A percentile compares a stretch with the other conserved stretches of the same genome.
These are phyloP conservation scores for Harmothoe impar DNA, from an alignment of 2,888 invertebrate genomes.

Conservation along the genomic window DNA sequence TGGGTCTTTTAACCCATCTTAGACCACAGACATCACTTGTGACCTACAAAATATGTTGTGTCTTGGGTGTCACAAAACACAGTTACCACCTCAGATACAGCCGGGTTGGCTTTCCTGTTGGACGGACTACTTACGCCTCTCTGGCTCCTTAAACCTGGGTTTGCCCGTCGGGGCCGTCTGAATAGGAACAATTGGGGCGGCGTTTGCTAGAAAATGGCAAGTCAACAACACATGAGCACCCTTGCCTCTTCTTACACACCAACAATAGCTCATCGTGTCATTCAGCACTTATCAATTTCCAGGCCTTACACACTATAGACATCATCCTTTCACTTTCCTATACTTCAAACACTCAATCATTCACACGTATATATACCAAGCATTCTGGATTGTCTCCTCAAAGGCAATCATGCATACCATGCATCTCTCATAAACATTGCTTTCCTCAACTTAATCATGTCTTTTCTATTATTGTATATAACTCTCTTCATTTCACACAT, in stretches of 20 bases:
- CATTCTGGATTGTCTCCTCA: not conserved
- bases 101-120: too few species aligned
- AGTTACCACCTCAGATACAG: too few species aligned
- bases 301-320: too few species aligned
- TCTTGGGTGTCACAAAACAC: too few species aligned
- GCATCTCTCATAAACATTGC: too few species aligned
- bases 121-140: conserved; percentile 48
- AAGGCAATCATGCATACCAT: not conserved
- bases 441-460: too few species aligned
- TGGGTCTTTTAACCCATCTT: too few species aligned
- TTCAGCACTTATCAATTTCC: not conserved
- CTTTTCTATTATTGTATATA: too few species aligned
- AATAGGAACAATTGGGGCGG: conserved; percentile 34
- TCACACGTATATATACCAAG: not conserved
- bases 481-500: too few species aligned
- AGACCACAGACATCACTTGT: too few species aligned
- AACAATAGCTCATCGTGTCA: not conserved
- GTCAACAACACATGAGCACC: conserved; percentile 54
- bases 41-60: too few species aligned
- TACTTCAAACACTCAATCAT: not conserved
- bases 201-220: conserved; percentile 53
- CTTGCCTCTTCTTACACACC: not conserved
- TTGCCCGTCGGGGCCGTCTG: conserved; percentile 51
- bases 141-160: conserved; percentile 57
- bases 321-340: not conserved